phyloP scores from a whole-genome alignment of 2,888 invertebrate species.

The Stratiomys singularior region DNA sequence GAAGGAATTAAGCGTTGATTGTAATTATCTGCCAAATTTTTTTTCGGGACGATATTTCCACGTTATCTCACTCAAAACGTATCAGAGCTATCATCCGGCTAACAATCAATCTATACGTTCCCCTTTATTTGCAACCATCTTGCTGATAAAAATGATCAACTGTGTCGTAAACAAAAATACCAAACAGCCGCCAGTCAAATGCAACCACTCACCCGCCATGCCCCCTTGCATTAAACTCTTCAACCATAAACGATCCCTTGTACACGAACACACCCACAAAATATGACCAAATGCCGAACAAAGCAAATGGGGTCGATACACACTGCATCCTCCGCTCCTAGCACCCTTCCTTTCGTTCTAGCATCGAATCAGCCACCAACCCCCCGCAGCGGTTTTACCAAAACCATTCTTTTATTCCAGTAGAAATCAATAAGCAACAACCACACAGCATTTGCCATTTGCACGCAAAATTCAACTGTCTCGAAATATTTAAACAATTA shows the following conservation, averaged over 20 bases:
- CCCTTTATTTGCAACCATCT: too few relatives aligned
- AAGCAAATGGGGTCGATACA: constrained; percentile 37
- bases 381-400: constrained; percentile 3
- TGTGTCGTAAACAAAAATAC: constrained; percentile 4
- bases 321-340: neutral
- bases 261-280: constrained; percentile 23
- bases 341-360: constrained; percentile 14
- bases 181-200: neutral
- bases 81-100: too few relatives aligned
- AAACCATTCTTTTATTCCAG: neutral
- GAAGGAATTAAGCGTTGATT: too few relatives aligned
- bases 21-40: too few relatives aligned
- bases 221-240: neutral
- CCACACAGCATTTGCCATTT: neutral
- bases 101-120: too few relatives aligned
- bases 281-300: neutral
- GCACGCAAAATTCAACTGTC: neutral
- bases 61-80: too few relatives aligned
- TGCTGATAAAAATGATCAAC: too few relatives aligned
- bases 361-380: neutral
- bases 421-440: constrained; percentile 33
- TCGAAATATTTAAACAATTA: neutral
- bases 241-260: neutral
- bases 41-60: too few relatives aligned
- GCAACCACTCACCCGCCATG: neutral